These are phyloP conservation scores for Phoebastria nigripes DNA, from an alignment of 2,797 vertebrate species.

Conservation along the genomic window DNA sequence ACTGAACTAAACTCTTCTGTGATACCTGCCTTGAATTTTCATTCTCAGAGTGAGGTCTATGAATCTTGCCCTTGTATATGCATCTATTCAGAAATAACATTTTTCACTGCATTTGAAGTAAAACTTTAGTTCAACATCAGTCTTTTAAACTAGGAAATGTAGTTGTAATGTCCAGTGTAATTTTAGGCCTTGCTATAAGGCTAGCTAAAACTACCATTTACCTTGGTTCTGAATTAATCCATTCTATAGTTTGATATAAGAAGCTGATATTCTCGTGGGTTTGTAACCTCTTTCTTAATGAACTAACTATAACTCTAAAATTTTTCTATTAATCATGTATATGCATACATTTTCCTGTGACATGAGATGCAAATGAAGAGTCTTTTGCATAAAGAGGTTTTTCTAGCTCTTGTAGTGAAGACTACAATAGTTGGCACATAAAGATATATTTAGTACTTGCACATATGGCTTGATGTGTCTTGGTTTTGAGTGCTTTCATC, in stretches of 20 bases:
- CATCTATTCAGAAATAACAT: neutral
- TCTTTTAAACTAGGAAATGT: neutral
- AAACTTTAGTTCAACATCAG: neutral
- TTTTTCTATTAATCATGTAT: neutral
- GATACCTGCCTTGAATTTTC: neutral
- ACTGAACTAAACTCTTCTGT: neutral
- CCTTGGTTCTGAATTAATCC: neutral
- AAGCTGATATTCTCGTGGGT: neutral
- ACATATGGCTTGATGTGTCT: neutral
- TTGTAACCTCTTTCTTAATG: neutral
- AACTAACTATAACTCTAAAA: neutral
- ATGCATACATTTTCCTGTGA: neutral
- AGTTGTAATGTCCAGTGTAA: neutral
- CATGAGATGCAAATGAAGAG: neutral
- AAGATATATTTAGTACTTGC: neutral
- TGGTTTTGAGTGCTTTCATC: neutral
- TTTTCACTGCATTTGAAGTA: neutral
- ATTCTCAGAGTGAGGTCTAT: neutral
- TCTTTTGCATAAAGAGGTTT: neutral
- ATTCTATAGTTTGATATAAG: neutral
- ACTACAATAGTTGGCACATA: neutral
- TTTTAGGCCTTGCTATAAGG: neutral
- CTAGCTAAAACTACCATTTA: neutral
- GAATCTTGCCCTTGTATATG: neutral
- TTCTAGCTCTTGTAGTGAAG: neutral